Percentiles rank a stretch among this genome's conserved stretches.
Evolutionary conservation across 2,797 vertebrate genomes (phyloP).

Genomic region (Anas acuta): DNA sequence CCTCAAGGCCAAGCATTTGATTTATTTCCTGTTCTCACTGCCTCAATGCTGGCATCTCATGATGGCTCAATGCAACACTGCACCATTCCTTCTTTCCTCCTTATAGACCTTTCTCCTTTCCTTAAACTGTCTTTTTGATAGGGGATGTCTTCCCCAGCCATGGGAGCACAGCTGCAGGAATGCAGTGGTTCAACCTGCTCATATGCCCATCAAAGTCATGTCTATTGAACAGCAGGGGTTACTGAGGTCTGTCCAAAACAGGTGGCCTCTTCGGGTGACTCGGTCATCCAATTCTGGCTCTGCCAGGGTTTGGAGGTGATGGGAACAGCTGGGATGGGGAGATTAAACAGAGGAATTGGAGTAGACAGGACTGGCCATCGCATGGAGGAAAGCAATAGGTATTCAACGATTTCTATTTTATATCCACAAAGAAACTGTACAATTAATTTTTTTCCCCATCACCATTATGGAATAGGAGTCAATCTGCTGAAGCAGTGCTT

Average conservation of each 20-base stretch:
- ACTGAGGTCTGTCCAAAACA: neutral
- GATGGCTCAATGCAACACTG: neutral
- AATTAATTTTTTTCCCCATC: neutral
- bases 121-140: neutral
- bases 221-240: neutral
- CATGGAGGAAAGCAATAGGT: neutral
- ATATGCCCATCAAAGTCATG: fast-evolving
- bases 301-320: neutral
- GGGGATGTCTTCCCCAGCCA: fast-evolving
- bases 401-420: neutral
- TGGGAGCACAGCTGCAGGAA: fast-evolving
- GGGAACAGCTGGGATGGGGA: neutral
- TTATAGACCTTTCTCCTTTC: fast-evolving
- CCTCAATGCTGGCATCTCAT: neutral
- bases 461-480: neutral
- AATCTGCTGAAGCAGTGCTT: neutral
- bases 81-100: neutral
- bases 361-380: neutral
- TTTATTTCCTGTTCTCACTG: neutral
- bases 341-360: neutral
- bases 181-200: fast-evolving
- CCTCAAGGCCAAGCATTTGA: neutral
- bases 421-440: neutral
- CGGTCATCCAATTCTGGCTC: neutral
- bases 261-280: neutral